Evolutionary conservation across 1,140 invertebrate genomes (phyloP), one percentile per base, ranked within the genome.

Genomic region (Temnothorax nylanderi): DNA sequence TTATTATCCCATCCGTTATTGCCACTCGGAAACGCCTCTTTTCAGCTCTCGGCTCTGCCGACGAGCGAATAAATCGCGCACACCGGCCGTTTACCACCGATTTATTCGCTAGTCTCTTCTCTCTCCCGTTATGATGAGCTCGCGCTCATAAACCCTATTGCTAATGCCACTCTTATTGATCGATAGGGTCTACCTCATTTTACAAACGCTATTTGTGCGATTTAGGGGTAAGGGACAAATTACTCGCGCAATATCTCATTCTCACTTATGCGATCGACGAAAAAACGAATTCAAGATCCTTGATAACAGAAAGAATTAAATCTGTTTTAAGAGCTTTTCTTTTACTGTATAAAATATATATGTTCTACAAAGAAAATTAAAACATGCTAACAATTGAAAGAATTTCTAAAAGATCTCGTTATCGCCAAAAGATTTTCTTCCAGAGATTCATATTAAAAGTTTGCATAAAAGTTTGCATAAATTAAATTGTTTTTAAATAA

Each of bases 1-100:
- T 91, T 90, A 91, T 91, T 91, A 91, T 91, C 90, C 90, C 90
- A 90, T 91, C 88, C 87, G 69, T 91, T 91, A 90, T 91, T 69
- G 60, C 77, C 72, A 65, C 71, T 60, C 71, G 90, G 54, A 80
- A 65, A 90, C 90, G 90, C 90, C 90, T 89, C 90, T 91, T 91
- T 91, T 91, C 90, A 86, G 76, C 90, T 87, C 82, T 76, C 58
- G 47, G 41, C 34, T 77, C 32, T 34, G 49, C 16, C 16, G 60
- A 69, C 60, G 72, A 37, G 51, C 56, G 64, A 84, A 90, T 89
- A 89, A 90, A 90, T 89, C 65, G 21, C 76, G 37, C 47, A 16
- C 49, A 7, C 54, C 51, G 26, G 5, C 62, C 76, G 5, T 81
- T 89, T 76, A 71, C 32, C 18, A 34, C 78, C 71, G 54, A 72